phyloP scores from a whole-genome alignment of 2,888 invertebrate species.

The Drosophila pseudotakahashii region DNA sequence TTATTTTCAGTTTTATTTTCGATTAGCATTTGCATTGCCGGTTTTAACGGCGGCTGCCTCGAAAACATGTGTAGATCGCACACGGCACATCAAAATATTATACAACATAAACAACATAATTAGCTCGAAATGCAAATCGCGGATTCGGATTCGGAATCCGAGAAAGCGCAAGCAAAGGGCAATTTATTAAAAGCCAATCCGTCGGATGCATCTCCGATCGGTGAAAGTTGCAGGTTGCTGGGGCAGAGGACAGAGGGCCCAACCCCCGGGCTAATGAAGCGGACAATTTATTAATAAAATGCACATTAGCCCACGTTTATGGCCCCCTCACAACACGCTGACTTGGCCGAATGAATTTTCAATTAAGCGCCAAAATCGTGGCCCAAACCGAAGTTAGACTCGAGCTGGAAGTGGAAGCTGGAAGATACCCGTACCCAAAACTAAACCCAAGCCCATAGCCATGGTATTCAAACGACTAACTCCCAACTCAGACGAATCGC shows the following conservation, averaged over 20 bases:
- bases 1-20: slow-evolving; percentile 18
- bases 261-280: slow-evolving; percentile 62
- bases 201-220: slow-evolving; percentile 18
- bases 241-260: slow-evolving; percentile 13
- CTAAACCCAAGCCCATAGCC: not conserved
- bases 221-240: slow-evolving; percentile 74
- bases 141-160: slow-evolving; percentile 18
- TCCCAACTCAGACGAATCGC: slow-evolving; percentile 52
- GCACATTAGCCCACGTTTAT: slow-evolving; percentile 74
- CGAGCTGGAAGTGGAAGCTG: slow-evolving; percentile 25
- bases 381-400: not conserved
- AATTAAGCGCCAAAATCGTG: slow-evolving; percentile 72
- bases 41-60: slow-evolving; percentile 16
- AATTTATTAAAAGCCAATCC: slow-evolving; percentile 60
- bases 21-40: slow-evolving; percentile 58
- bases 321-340: slow-evolving; percentile 28
- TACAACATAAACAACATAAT: slow-evolving; percentile 76
- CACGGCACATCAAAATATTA: slow-evolving; percentile 69
- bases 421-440: slow-evolving; percentile 14
- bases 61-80: slow-evolving; percentile 62
- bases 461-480: slow-evolving; percentile 1
- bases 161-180: slow-evolving; percentile 69
- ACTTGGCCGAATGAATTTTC: slow-evolving; percentile 75
- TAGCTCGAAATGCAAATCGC: slow-evolving; percentile 58
- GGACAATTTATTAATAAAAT: slow-evolving; percentile 76